Evolutionary conservation across 2,888 invertebrate species (phyloP).

Genomic region (Eupithecia abbreviata): DNA sequence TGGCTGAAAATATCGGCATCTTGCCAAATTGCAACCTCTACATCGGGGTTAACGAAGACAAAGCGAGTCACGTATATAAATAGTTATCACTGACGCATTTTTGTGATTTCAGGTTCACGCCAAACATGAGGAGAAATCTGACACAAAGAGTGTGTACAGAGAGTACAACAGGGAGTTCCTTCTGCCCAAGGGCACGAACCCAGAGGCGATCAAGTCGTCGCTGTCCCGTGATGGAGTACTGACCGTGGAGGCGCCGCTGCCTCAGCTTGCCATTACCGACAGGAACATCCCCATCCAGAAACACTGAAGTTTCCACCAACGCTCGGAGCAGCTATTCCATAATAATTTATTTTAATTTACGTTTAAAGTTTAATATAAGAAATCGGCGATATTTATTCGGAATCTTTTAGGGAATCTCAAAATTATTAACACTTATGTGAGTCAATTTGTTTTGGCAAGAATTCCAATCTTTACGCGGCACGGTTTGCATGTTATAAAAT

Average conservation of each 20-base stretch:
- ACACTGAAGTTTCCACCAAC: constrained; percentile 64
- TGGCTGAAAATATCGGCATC: constrained; percentile 61
- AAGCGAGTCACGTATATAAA: constrained; percentile 38
- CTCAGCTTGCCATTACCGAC: constrained; percentile 91
- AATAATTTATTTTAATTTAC: constrained; percentile 83
- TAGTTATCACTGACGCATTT: constrained; percentile 39
- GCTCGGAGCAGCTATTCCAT: constrained; percentile 78
- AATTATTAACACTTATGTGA: constrained; percentile 64
- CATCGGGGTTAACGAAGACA: constrained; percentile 60
- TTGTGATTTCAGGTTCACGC: constrained; percentile 92
- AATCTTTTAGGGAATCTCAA: constrained; percentile 80
- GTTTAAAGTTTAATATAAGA: constrained; percentile 70
- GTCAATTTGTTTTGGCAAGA: constrained; percentile 61
- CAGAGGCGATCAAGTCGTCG: constrained; percentile 97
- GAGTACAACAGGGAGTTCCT: constrained; percentile 99
- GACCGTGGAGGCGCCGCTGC: constrained; percentile 98
- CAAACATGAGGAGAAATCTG: constrained; percentile 98
- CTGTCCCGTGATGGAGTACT: constrained; percentile 98
- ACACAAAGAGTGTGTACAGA: constrained; percentile 97
- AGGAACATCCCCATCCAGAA: constrained; percentile 92
- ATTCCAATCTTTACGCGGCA: constrained; percentile 61
- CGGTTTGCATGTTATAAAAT: constrained; percentile 57
- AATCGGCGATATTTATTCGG: constrained; percentile 77
- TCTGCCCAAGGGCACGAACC: constrained; percentile 97
- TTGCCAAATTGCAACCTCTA: constrained; percentile 65